A percentile compares a stretch with the other conserved stretches of the same genome.
Conservation (phyloP, 2,888 invertebrate species). For the Drosophila pegasa region DNA sequence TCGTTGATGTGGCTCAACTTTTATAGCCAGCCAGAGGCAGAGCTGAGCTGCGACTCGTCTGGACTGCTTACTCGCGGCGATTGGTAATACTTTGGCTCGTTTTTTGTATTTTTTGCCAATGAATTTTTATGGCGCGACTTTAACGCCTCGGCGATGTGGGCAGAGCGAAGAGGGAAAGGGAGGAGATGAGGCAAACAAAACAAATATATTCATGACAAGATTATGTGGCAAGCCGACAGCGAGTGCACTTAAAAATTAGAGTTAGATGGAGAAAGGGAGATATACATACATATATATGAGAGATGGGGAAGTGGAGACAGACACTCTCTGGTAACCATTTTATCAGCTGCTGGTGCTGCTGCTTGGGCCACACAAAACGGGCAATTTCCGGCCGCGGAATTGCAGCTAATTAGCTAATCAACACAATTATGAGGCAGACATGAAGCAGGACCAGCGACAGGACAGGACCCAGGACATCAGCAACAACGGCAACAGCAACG, state of each 20-base stretch:
- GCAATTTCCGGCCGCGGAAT: slow-evolving; percentile 75
- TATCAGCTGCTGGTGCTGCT: slow-evolving; percentile 19
- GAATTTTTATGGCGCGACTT: slow-evolving; percentile 77
- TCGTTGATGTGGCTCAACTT: slow-evolving; percentile 31
- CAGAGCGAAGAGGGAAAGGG: not conserved
- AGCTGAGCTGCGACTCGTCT: slow-evolving; percentile 37
- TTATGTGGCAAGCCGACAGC: slow-evolving; percentile 56
- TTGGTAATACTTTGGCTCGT: slow-evolving; percentile 65
- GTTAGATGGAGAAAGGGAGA: not conserved
- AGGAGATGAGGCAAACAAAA: slow-evolving; percentile 45
- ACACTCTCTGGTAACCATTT: slow-evolving; percentile 12
- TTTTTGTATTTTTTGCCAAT: slow-evolving; percentile 56
- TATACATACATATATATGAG: not conserved
- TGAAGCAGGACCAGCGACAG: slow-evolving; percentile 1
- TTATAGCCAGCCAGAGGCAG: slow-evolving; percentile 38
- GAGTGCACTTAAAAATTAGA: slow-evolving; percentile 52
- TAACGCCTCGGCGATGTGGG: slow-evolving; percentile 28
- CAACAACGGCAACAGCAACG: not conserved
- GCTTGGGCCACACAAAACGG: slow-evolving; percentile 44
- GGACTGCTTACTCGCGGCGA: slow-evolving; percentile 45
- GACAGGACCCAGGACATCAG: not conserved
- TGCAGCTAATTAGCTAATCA: slow-evolving; percentile 78
- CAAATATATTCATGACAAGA: slow-evolving; percentile 76
- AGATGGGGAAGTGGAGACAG: not conserved
- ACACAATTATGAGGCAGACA: slow-evolving; percentile 64